These are phyloP conservation scores for Phataginus tetradactyla DNA, from an alignment of 2,797 vertebrate genomes.

Conservation along the genomic window DNA sequence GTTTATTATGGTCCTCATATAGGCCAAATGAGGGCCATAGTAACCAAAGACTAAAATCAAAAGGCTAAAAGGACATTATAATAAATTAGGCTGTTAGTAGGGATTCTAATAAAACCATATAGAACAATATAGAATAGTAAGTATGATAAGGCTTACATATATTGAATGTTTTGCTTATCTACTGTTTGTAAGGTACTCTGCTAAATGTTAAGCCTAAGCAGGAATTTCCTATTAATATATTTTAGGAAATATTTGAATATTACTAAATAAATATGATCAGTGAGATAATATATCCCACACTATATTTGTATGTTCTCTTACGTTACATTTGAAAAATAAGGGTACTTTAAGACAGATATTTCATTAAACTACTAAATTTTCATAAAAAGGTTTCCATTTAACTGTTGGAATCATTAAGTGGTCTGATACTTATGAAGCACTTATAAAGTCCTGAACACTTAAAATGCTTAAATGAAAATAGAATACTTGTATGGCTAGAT, in stretches of 20 bases:
- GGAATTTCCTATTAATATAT: not conserved
- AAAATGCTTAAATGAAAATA: conserved; percentile 39
- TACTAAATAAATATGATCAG: conserved; percentile 28
- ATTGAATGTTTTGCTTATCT: not conserved
- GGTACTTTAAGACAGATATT: conserved; percentile 24
- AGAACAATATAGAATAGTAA: not conserved
- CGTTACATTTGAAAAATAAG: conserved; percentile 29
- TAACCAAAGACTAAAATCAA: not conserved
- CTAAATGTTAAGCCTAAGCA: conserved; percentile 30
- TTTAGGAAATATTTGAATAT: conserved; percentile 47
- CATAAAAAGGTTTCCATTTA: conserved; percentile 42
- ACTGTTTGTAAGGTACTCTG: conserved; percentile 3
- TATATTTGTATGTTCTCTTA: not conserved
- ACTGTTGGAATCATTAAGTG: not conserved
- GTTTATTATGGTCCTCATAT: not conserved
- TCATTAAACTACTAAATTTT: conserved; percentile 51
- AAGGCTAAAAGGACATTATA: not conserved
- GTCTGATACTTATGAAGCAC: conserved; percentile 45
- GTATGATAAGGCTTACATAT: not conserved
- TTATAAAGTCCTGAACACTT: conserved; percentile 29
- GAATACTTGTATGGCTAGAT: conserved; percentile 27
- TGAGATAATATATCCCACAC: not conserved
- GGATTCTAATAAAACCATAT: not conserved
- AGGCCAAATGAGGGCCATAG: not conserved
- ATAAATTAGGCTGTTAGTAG: not conserved